A percentile compares a stretch with the other conserved stretches of the same genome.
These are phyloP conservation scores for Ochropleura plecta DNA, from an alignment of 2,888 invertebrate genomes.

Conservation along the genomic window DNA sequence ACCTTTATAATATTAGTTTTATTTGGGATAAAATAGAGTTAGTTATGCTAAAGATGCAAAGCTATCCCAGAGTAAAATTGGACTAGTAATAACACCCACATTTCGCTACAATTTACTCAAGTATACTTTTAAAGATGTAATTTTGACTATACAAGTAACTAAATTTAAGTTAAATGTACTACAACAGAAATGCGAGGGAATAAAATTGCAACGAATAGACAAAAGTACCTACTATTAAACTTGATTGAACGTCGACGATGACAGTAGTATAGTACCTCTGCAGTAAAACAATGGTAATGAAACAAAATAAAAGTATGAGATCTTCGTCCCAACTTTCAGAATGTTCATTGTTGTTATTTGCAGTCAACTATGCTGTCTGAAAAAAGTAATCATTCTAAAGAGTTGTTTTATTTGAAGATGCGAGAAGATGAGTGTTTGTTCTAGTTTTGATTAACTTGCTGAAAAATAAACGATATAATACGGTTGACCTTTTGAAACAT, in stretches of 20 bases:
- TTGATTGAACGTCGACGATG: conserved; percentile 9
- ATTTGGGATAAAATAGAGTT: too few relatives aligned
- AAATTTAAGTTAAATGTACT: background rate
- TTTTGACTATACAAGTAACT: background rate
- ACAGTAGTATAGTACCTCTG: background rate
- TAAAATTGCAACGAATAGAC: background rate
- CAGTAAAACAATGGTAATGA: conserved; percentile 26
- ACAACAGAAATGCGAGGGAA: background rate
- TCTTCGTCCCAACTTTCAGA: conserved; percentile 26
- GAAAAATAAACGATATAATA: background rate
- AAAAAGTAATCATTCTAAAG: conserved; percentile 48
- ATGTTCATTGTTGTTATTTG: conserved; percentile 28
- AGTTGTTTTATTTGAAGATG: conserved; percentile 9
- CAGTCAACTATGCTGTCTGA: conserved; percentile 15
- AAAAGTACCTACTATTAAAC: background rate
- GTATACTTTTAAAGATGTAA: background rate
- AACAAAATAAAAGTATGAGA: conserved; percentile 23
- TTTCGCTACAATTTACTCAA: background rate
- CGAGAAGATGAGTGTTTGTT: background rate
- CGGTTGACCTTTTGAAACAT: conserved; percentile 33
- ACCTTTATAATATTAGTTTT: too few relatives aligned
- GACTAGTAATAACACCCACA: background rate
- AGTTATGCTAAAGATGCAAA: background rate
- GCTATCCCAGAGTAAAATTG: background rate
- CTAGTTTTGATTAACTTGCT: background rate